These are phyloP conservation scores for Drosophila hydei DNA, from an alignment of 1,140 invertebrate species.

Conservation along the genomic window DNA sequence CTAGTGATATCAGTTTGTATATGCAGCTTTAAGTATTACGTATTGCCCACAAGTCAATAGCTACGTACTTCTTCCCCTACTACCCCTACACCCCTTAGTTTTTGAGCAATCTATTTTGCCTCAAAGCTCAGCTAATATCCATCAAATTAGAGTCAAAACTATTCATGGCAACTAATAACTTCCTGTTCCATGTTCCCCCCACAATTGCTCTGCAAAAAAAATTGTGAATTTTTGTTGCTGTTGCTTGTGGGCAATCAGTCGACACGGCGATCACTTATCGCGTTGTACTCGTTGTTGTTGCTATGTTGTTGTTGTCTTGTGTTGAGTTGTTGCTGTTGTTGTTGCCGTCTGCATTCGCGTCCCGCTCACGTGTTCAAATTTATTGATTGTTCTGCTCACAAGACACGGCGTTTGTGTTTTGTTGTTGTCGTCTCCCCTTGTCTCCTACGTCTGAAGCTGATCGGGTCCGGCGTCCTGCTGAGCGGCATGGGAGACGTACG, in stretches of 20 bases:
- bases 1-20: no score
- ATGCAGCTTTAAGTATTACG: no score
- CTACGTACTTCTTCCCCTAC: no score
- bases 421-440: slow-evolving; percentile 6
- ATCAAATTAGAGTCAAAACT: slow-evolving; percentile 18
- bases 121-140: neutral
- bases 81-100: no score
- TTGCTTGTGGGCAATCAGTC: slow-evolving; percentile 71
- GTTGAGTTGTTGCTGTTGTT: slow-evolving; percentile 36
- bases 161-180: slow-evolving; percentile 20
- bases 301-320: slow-evolving; percentile 33
- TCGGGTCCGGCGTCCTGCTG: slow-evolving; percentile 70
- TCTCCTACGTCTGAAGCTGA: slow-evolving; percentile 13
- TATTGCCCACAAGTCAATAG: no score
- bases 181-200: slow-evolving; percentile 2
- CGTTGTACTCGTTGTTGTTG: slow-evolving; percentile 40
- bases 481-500: slow-evolving; percentile 82
- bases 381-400: slow-evolving; percentile 81
- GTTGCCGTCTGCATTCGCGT: slow-evolving; percentile 59
- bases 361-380: slow-evolving; percentile 83
- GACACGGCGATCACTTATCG: slow-evolving; percentile 78
- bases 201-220: slow-evolving; percentile 13
- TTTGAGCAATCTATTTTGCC: no score
- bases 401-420: slow-evolving; percentile 68
- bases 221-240: slow-evolving; percentile 15